Percentiles rank a stretch among this genome's conserved stretches.
These are phyloP conservation scores for Cynoglossus semilaevis DNA, from an alignment of 2,113 vertebrate genomes.

Conservation along the genomic window DNA sequence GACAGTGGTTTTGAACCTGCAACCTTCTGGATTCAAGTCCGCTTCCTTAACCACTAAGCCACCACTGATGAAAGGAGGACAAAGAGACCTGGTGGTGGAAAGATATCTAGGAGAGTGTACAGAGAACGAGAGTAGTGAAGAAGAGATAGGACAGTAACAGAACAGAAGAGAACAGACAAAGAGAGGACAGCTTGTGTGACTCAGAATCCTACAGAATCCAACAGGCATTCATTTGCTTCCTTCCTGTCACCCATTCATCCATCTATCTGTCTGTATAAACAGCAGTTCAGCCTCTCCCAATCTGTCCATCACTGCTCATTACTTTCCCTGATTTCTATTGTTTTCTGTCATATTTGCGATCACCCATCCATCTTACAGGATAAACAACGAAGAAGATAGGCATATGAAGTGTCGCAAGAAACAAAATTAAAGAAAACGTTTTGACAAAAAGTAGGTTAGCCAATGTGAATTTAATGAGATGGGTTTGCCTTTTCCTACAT, in stretches of 20 bases:
- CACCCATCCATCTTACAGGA: slow-evolving; percentile 57
- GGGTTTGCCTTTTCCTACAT: too few species aligned
- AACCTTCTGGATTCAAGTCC: too few species aligned
- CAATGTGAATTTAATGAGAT: too few species aligned
- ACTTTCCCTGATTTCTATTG: slow-evolving; percentile 40
- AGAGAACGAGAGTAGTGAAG: too few species aligned
- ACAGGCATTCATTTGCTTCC: slow-evolving; percentile 39
- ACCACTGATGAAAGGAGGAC: too few species aligned
- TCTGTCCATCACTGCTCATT: slow-evolving; percentile 67
- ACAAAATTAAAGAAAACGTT: slow-evolving; percentile 8
- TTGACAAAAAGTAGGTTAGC: neutral
- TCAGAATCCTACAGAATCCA: slow-evolving; percentile 21
- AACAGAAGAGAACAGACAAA: too few species aligned
- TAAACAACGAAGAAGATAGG: slow-evolving; percentile 23
- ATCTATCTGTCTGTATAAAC: slow-evolving; percentile 44
- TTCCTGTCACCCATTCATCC: slow-evolving; percentile 26
- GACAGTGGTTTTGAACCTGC: too few species aligned
- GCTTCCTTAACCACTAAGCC: too few species aligned
- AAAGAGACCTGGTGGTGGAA: too few species aligned
- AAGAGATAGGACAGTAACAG: too few species aligned
- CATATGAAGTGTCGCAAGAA: slow-evolving; percentile 26
- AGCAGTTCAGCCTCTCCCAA: slow-evolving; percentile 31
- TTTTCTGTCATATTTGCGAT: slow-evolving; percentile 41
- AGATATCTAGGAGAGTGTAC: too few species aligned
- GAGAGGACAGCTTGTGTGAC: too few species aligned